Percentiles rank a stretch among this genome's conserved stretches.
phyloP scores from a whole-genome alignment of 1,140 invertebrate genomes.

The Vanessa atalanta region DNA sequence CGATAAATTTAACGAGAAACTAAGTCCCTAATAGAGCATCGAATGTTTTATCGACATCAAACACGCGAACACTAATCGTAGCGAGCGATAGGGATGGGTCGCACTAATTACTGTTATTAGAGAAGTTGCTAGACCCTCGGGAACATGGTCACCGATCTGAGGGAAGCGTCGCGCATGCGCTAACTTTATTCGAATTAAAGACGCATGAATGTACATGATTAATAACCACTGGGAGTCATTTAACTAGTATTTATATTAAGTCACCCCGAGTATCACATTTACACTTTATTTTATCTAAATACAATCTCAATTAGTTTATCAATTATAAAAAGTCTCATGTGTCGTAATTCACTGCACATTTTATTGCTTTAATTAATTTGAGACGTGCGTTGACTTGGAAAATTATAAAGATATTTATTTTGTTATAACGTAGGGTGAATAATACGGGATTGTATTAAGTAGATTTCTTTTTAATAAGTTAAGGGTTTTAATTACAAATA shows the following conservation, averaged over 20 bases:
- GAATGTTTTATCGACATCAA: conserved; percentile 49
- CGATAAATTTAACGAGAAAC: conserved; percentile 35
- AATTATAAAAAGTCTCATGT: conserved; percentile 3
- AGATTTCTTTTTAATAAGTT: background rate
- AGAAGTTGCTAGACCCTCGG: conserved; percentile 55
- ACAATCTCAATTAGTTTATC: conserved; percentile 14
- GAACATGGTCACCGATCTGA: conserved; percentile 48
- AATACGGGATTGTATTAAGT: background rate
- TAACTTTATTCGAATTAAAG: conserved; percentile 41
- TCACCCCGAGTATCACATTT: conserved; percentile 20
- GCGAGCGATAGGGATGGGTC: conserved; percentile 51
- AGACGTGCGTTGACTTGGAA: background rate
- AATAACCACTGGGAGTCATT: conserved; percentile 41
- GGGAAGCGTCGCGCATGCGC: conserved; percentile 42
- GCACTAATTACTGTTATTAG: conserved; percentile 73
- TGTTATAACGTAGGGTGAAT: background rate
- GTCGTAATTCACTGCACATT: background rate
- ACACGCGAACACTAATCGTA: conserved; percentile 48
- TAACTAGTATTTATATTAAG: conserved; percentile 42
- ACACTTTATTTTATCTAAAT: conserved; percentile 30
- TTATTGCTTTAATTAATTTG: background rate
- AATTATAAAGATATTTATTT: background rate
- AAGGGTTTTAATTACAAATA: no score
- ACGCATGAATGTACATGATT: conserved; percentile 39
- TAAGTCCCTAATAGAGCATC: conserved; percentile 40